These are phyloP conservation scores for Lacanobia wlatinum DNA, from an alignment of 2,888 invertebrate species.

Conservation along the genomic window DNA sequence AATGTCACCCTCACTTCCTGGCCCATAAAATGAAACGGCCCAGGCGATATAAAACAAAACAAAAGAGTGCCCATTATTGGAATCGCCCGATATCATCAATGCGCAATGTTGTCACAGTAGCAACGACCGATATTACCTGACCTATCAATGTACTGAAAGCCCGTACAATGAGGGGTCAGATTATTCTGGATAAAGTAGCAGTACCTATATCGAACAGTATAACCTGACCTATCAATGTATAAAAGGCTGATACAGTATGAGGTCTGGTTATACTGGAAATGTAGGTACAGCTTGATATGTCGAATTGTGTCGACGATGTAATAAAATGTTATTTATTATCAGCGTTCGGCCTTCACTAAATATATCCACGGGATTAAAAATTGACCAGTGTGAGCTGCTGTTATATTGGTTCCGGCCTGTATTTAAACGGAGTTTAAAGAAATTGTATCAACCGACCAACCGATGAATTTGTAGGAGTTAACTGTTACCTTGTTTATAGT, in stretches of 20 bases:
- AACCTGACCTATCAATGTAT: neutral
- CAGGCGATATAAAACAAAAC: conserved; percentile 45
- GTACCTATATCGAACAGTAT: neutral
- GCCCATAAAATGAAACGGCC: conserved; percentile 39
- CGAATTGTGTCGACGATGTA: conserved; percentile 51
- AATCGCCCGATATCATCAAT: conserved; percentile 50
- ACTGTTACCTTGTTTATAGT: too few relatives aligned
- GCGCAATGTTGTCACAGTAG: conserved; percentile 50
- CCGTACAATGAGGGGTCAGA: neutral
- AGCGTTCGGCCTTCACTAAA: conserved; percentile 44
- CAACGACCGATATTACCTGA: neutral
- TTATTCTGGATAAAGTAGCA: conserved; percentile 11
- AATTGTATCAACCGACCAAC: neutral
- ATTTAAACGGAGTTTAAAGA: neutral
- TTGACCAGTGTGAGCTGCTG: conserved; percentile 6
- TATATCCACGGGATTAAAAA: conserved; percentile 51
- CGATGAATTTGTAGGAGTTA: neutral
- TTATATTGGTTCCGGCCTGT: neutral
- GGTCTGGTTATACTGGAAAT: conserved; percentile 13
- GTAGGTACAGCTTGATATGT: conserved; percentile 3
- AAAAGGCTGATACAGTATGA: too few relatives aligned
- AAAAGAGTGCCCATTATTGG: conserved; percentile 50
- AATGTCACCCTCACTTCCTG: conserved; percentile 7
- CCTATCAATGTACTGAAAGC: neutral
- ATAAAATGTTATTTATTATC: conserved; percentile 56